A percentile compares a stretch with the other conserved stretches of the same genome.
phyloP scores from a whole-genome alignment of 2,888 invertebrate species.

The Nezara viridula region DNA sequence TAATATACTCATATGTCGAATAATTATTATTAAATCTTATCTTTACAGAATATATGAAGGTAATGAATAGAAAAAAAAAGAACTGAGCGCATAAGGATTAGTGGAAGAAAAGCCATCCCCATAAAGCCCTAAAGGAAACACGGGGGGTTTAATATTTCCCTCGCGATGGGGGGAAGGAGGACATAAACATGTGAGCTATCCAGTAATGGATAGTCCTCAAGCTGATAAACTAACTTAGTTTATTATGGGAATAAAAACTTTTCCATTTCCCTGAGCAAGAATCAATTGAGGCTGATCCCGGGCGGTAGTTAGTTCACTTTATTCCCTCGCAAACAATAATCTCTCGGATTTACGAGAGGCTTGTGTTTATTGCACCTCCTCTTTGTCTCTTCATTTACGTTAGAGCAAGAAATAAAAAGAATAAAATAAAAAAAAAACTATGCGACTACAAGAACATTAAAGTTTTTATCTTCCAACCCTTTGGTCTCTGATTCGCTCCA shows the following conservation, averaged over 20 bases:
- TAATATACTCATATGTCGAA: too few relatives aligned
- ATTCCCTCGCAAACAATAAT: slow-evolving; percentile 6
- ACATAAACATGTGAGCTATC: slow-evolving; percentile 13
- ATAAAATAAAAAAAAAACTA: neutral
- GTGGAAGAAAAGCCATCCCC: neutral
- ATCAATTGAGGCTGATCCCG: slow-evolving; percentile 1
- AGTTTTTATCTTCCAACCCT: neutral
- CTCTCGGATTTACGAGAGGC: neutral
- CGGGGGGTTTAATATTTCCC: neutral
- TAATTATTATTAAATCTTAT: neutral
- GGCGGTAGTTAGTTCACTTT: slow-evolving; percentile 1
- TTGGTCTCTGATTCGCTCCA: neutral
- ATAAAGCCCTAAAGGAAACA: slow-evolving; percentile 5
- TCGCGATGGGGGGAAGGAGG: neutral
- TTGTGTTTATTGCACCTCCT: neutral
- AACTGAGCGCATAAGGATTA: neutral
- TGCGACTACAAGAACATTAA: neutral
- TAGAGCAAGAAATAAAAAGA: neutral
- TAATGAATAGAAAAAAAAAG: neutral
- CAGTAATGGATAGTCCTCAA: neutral
- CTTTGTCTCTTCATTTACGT: slow-evolving; percentile 1
- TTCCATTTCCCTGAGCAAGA: slow-evolving; percentile 19
- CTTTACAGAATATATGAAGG: neutral
- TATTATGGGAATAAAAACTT: slow-evolving; percentile 38
- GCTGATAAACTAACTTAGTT: slow-evolving; percentile 38